Base-by-base conservation (phyloP, 2,797 vertebrate species). In the Sebastolobus altivelis region DNA sequence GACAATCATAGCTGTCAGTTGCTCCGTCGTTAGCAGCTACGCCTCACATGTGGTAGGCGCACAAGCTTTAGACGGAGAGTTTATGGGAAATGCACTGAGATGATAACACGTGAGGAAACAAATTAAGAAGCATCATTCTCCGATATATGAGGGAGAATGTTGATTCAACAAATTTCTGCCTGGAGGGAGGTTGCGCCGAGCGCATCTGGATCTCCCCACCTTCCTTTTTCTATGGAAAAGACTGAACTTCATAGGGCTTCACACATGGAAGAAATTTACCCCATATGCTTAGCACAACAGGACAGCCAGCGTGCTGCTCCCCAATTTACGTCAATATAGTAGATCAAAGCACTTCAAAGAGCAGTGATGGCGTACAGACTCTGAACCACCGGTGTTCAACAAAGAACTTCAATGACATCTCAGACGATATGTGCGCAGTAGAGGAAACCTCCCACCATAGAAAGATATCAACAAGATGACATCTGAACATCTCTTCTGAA, bases 201-300 rank as follows among this genome's bases (percentile, higher is more conserved):
- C 37, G 65, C 85, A 90, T 93, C 88, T 95, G 90, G 87, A 92
- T 85, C 84, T 74, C 88, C 83, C 86, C 83, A 78, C 90, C 88
- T 86, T 85, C 68, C 40, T 62, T 88, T 90, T 85, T 80, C 79
- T 80, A 84, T 90, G 92, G 87, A 92, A 93, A 94, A 90, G 76
- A 75, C 88, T 84, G 88, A 92, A 88, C 93, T 91, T 94, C 93
- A 93, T 80, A 94, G 81, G 79, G 81, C 81, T 92, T 89, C 87
- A 92, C 94, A 95, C 89, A 94, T 94, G 93, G 93, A 95, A 94
- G 82, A 89, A 54, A 94, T 95, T 93, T 93, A 82, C 46, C 83
- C 88, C 94, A 93, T 92, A 90, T 94, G 94, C 91, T 92, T 80
- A 89, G 87, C 91, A 88, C 90, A 92, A 92, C 92, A 88, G 90